Base-by-base conservation (phyloP, 2,113 vertebrate species). In the Protobothrops mucrosquamatus region DNA sequence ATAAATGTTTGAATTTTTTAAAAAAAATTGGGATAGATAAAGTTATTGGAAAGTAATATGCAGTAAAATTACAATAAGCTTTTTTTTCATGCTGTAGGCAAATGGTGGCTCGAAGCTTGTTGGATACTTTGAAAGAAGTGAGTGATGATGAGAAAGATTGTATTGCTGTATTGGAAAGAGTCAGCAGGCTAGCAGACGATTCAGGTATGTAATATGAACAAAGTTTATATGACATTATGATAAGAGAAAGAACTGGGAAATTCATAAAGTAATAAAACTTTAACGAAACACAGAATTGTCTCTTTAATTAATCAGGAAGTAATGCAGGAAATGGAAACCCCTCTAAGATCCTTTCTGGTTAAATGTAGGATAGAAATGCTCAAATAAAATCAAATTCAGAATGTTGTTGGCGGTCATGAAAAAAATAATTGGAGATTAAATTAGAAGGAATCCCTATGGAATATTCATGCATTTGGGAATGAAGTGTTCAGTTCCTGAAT, bases 21-120 rank as follows among this genome's bases (percentile, higher is more conserved):
- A 81, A 26, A 39, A 46, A 22, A 12, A 7, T 46, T 46, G 22
- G 22, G 18, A 23, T 74, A 29, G 18, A 23, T 74, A 29, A 87
- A 91, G 46, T 74, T 85, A 3, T 86, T 24, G 23, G 2, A 43
- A 20, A 85, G 22, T 69, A 22, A 91, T 39, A 46, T 64, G 61
- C 34, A 56, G 11, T 69, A 95, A 94, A 92, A 90, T 93, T 24
- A 9, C n/a, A 74, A 6, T 94, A 3, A 93, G 87, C 93, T 96
- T 94, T 89, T 93, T 90, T 95, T 91, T 96, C 92, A 87, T 97
- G 20, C 94, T 96, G 92, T 94, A 99, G 98, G 98, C 98, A 99
- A 98, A 99, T 99, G 98, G 98, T 99, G 98, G 98, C 98, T 95
- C 98, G 98, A 97, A 98, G 98, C 97, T 98, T 99, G 95, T 97